Evolutionary conservation across 2,113 vertebrate species (phyloP), one percentile per base, ranked within the genome.

Genomic region (Vicugna pacos): DNA sequence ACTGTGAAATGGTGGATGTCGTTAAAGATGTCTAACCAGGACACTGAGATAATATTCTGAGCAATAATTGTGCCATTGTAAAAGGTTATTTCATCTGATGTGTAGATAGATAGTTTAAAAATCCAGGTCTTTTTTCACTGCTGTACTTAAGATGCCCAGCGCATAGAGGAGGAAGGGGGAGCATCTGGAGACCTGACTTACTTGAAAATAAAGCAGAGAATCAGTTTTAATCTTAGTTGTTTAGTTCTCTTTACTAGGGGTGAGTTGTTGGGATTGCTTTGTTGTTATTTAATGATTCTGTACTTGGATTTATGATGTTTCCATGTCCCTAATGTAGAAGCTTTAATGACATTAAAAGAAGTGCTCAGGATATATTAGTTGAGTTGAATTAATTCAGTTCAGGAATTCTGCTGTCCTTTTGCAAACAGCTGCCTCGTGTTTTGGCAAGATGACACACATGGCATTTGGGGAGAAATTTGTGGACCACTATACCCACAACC

Each of bases 371-470:
- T 80, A 1, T 75, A 81, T n/a, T 76, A 81, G 46, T 52, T 85
- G 60, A 50, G 24, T 85, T 91, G 72, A 93, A 93, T 82, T 91
- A 24, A 69, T 80, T 88, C 79, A n/a, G n/a, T 67, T 85, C 30
- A 73, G 93, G 46, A 89, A 62, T 76, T 64, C n/a, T 76, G 19
- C 10, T 87, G 38, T 65, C 50, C 52, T 38, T 82, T 86, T 56
- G 16, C 48, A 72, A 84, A 67, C 14, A 73, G 6, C 48, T 79
- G 83, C 22, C 67, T 83, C 28, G 4, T 10, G 30, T 94, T 93
- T 73, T 72, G 75, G 56, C 28, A 69, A n/a, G 73, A 52, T 65
- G 58, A 56, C 24, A 77, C 19, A 67, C 22, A 7, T 10, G 19
- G 58, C 20, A 69, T 96, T 91, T 92, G 77, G 14, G 8, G 70